Conservation (phyloP, 1,140 invertebrate genomes). For the Hyles euphorbiae region DNA sequence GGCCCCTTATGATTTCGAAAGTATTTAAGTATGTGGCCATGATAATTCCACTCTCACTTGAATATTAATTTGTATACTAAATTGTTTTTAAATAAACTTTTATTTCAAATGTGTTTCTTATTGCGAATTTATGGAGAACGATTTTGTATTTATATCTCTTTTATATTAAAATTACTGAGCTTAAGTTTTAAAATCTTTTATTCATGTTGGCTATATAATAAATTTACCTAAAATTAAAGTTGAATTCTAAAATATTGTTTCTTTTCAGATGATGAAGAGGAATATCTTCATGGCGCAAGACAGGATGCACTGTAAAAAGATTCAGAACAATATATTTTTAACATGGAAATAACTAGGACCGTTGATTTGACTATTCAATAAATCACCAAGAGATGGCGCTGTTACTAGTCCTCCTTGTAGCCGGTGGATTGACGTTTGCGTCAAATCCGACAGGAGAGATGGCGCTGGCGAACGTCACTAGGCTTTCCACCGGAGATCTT, state of each 20-base stretch:
- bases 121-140: conserved; percentile 1
- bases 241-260: neutral
- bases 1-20: conserved; percentile 30
- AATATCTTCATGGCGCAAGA: neutral
- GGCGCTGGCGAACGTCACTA: conserved; percentile 58
- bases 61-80: conserved; percentile 9
- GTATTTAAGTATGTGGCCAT: conserved; percentile 14
- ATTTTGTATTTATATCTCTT: neutral
- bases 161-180: neutral
- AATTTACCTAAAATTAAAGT: too few relatives aligned
- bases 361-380: conserved; percentile 9
- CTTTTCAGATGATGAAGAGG: conserved; percentile 20
- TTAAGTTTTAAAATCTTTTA: too few relatives aligned
- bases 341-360: conserved; percentile 28
- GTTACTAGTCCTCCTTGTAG: conserved; percentile 33
- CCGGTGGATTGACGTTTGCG: conserved; percentile 16
- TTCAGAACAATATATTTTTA: conserved; percentile 25
- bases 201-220: too few relatives aligned
- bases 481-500: conserved; percentile 53
- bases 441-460: conserved; percentile 44
- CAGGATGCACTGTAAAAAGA: conserved; percentile 13
- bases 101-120: neutral
- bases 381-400: conserved; percentile 47
- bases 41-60: conserved; percentile 18
- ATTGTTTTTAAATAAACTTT: neutral